Conservation (phyloP, 2,888 invertebrate genomes). For the Agriotes lineatus region DNA sequence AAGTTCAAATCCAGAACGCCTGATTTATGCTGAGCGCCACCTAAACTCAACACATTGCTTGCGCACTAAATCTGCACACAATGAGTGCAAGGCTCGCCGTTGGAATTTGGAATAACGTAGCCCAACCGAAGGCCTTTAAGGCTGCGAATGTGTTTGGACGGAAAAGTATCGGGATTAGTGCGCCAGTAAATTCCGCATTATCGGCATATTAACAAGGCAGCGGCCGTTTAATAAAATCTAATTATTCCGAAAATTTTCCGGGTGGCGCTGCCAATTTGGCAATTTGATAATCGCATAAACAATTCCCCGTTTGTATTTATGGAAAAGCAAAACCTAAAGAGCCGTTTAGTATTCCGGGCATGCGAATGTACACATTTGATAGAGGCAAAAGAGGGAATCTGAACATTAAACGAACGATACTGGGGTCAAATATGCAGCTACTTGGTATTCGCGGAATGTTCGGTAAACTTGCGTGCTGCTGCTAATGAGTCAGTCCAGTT, state of each 20-base stretch:
- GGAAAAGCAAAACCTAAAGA: slow-evolving; percentile 31
- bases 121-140: not conserved
- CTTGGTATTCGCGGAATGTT: slow-evolving; percentile 58
- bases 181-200: not conserved
- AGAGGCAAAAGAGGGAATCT: slow-evolving; percentile 56
- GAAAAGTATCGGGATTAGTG: not conserved
- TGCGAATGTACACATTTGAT: slow-evolving; percentile 53
- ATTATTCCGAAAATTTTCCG: slow-evolving; percentile 19
- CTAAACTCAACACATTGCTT: not conserved
- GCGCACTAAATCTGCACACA: not conserved
- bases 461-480: slow-evolving; percentile 57
- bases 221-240: not conserved
- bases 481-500: slow-evolving; percentile 55
- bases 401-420: slow-evolving; percentile 58
- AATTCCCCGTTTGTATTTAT: slow-evolving; percentile 34
- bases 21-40: slow-evolving; percentile 16
- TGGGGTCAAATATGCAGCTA: slow-evolving; percentile 56
- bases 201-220: not conserved
- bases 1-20: slow-evolving; percentile 24
- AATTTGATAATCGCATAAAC: slow-evolving; percentile 34
- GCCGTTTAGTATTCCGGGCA: slow-evolving; percentile 51
- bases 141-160: not conserved
- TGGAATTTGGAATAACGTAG: not conserved
- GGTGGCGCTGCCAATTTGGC: slow-evolving; percentile 17
- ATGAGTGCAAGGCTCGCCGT: not conserved